Conservation (phyloP, 2,797 vertebrate genomes). For the Epinephelus awoara region DNA sequence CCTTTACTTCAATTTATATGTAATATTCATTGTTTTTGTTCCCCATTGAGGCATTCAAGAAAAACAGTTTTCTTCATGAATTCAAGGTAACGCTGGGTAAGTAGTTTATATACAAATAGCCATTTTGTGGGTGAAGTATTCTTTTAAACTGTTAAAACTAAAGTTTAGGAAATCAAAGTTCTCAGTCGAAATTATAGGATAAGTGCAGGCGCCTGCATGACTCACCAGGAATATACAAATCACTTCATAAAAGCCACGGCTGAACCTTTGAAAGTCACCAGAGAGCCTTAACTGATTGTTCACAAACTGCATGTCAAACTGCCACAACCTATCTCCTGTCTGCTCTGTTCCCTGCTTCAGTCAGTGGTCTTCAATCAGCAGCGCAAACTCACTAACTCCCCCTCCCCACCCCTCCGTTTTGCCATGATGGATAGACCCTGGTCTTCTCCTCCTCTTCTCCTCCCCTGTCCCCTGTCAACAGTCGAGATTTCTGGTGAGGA, state of each 20-base stretch:
- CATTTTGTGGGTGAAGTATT: too few species aligned
- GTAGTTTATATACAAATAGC: too few species aligned
- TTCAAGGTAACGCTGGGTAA: too few species aligned
- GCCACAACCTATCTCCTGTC: conserved; percentile 43
- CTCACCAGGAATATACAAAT: conserved; percentile 30
- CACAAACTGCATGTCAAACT: conserved; percentile 42
- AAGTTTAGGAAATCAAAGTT: neutral
- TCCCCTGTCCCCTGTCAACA: conserved; percentile 46
- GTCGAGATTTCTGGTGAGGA: conserved; percentile 30
- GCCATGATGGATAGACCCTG: conserved; percentile 53
- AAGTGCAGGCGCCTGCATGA: neutral
- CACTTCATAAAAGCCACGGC: conserved; percentile 5
- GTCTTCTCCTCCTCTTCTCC: conserved; percentile 57
- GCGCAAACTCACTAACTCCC: conserved; percentile 32
- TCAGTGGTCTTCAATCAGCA: conserved; percentile 60
- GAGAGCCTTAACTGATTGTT: conserved; percentile 40
- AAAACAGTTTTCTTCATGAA: too few species aligned
- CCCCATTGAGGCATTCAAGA: too few species aligned
- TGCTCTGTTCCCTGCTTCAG: conserved; percentile 40
- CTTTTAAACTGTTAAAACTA: neutral
- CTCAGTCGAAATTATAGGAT: neutral
- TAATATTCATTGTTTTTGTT: too few species aligned
- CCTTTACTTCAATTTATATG: too few species aligned
- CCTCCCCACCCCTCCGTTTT: conserved; percentile 38
- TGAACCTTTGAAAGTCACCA: conserved; percentile 31